A percentile compares a stretch with the other conserved stretches of the same genome.
Evolutionary conservation across 2,797 vertebrate species (phyloP).

Genomic region (Chiroxiphia lanceolata): DNA sequence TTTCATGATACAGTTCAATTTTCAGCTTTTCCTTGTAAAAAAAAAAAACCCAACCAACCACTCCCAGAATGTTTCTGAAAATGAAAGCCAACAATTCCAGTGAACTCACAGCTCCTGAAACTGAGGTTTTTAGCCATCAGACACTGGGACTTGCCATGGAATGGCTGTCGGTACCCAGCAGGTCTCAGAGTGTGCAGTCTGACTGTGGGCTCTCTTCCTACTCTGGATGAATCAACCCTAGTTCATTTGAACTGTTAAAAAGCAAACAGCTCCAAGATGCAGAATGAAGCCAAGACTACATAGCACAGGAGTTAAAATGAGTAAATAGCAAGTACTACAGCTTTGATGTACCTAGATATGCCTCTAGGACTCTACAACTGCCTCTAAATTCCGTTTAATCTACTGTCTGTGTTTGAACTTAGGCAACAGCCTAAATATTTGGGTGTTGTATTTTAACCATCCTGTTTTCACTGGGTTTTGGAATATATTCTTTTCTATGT

Average conservation of each 20-base stretch:
- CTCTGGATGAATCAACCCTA: not conserved
- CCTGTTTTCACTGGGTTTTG: not conserved
- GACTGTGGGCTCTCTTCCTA: not conserved
- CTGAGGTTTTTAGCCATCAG: not conserved
- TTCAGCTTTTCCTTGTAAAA: not conserved
- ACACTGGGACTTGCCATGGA: not conserved
- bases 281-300: not conserved
- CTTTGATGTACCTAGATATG: slow-evolving; percentile 42
- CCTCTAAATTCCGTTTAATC: slow-evolving; percentile 6
- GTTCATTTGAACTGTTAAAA: not conserved
- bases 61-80: not conserved
- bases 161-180: not conserved
- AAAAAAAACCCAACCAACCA: not conserved
- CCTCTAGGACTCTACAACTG: slow-evolving; percentile 21
- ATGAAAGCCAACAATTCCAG: not conserved
- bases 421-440: not conserved
- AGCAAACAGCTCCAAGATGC: not conserved
- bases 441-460: not conserved
- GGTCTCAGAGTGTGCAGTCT: not conserved
- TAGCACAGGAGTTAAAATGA: not conserved
- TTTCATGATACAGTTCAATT: not conserved
- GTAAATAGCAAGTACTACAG: not conserved
- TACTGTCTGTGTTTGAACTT: slow-evolving; percentile 2
- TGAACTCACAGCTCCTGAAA: not conserved
- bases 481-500: not conserved